Percentiles rank a stretch among this genome's conserved stretches.
phyloP scores from a whole-genome alignment of 2,797 vertebrate species.

The Oreochromis grahami region DNA sequence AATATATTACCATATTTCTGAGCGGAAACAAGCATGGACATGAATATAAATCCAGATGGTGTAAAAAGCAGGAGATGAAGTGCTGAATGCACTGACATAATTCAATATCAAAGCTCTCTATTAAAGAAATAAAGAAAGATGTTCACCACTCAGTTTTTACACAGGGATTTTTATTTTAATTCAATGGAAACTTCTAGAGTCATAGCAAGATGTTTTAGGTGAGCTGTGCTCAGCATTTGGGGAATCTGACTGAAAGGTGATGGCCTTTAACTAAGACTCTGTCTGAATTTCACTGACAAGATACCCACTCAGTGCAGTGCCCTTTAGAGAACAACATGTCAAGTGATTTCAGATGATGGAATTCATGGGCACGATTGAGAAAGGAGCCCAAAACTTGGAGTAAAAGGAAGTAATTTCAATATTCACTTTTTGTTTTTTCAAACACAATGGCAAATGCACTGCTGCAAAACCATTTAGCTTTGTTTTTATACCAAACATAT shows the following conservation, averaged over 20 bases:
- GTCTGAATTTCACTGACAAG: constrained; percentile 5
- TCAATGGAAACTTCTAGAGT: background rate
- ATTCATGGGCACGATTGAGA: constrained; percentile 6
- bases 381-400: background rate
- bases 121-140: background rate
- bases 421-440: background rate
- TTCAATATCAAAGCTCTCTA: background rate
- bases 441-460: background rate
- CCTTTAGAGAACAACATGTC: constrained; percentile 42
- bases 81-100: background rate
- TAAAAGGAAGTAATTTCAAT: background rate
- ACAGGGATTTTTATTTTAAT: background rate
- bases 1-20: background rate
- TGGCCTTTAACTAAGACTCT: constrained; percentile 48
- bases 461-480: background rate
- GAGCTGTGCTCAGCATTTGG: background rate
- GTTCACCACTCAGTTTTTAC: background rate
- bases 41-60: background rate
- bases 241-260: constrained; percentile 12
- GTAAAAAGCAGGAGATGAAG: background rate
- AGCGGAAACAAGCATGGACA: background rate
- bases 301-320: constrained; percentile 17
- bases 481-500: background rate
- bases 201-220: constrained; percentile 1
- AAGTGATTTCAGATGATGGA: constrained; percentile 25